Percentiles rank a stretch among this genome's conserved stretches.
These are phyloP conservation scores for Andrena fulva DNA, from an alignment of 2,888 invertebrate genomes.

Conservation along the genomic window DNA sequence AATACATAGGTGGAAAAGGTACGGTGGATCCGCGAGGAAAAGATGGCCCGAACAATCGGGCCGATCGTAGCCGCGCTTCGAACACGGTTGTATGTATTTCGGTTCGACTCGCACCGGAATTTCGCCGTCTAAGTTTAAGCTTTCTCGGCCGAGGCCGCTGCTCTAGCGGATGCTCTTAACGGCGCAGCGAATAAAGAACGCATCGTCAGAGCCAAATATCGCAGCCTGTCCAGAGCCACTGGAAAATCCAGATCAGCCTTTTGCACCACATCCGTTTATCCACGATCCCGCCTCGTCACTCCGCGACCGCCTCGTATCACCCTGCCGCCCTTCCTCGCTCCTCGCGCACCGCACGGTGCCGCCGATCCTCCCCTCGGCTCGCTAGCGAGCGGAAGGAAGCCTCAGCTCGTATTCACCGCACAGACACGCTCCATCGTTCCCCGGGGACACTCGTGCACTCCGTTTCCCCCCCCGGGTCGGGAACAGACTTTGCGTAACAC, in stretches of 20 bases:
- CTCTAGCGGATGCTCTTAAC: slow-evolving; percentile 18
- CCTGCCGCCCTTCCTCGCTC: neutral
- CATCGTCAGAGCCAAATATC: slow-evolving; percentile 74
- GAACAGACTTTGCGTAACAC: slow-evolving; percentile 22
- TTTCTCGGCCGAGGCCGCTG: slow-evolving; percentile 29
- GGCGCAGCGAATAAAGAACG: slow-evolving; percentile 33
- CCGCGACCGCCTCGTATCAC: neutral
- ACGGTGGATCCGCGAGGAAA: neutral
- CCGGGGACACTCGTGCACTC: neutral
- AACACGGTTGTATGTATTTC: slow-evolving; percentile 27
- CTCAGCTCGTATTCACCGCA: too few species aligned
- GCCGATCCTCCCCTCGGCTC: neutral
- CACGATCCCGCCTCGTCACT: slow-evolving; percentile 38
- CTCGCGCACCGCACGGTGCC: neutral
- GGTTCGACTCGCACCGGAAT: slow-evolving; percentile 33
- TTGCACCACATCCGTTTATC: slow-evolving; percentile 77
- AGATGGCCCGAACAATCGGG: neutral
- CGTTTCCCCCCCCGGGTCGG: neutral
- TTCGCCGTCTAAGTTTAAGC: slow-evolving; percentile 53
- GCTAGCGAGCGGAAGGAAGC: neutral
- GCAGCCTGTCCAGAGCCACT: slow-evolving; percentile 78
- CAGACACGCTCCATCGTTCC: too few species aligned
- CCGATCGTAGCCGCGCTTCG: neutral
- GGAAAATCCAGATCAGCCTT: slow-evolving; percentile 77
- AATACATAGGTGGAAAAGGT: neutral